phyloP scores from a whole-genome alignment of 2,888 invertebrate genomes.

The Hanleya hanleyi region DNA sequence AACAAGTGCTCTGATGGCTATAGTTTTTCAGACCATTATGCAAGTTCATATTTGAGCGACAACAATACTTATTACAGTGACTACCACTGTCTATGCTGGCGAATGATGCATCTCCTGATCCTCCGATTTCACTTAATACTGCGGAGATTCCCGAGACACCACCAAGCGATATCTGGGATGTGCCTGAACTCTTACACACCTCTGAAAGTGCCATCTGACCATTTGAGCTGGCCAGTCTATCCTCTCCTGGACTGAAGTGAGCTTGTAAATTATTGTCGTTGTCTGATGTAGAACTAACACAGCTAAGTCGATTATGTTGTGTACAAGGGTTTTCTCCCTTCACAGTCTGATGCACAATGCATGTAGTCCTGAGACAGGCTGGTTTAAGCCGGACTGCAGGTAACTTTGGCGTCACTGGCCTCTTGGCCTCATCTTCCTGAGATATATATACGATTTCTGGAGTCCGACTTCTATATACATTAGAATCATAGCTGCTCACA shows the following conservation, averaged over 20 bases:
- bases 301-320: background rate
- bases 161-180: background rate
- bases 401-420: background rate
- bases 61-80: background rate
- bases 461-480: constrained; percentile 36
- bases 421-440: background rate
- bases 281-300: background rate
- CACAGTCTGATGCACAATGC: background rate
- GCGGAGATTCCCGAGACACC: background rate
- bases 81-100: background rate
- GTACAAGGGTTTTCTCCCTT: background rate
- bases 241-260: background rate
- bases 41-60: too few relatives aligned
- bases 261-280: background rate
- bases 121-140: background rate
- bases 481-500: constrained; percentile 56
- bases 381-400: constrained; percentile 19
- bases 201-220: background rate
- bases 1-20: background rate
- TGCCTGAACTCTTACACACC: background rate
- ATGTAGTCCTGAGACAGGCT: constrained; percentile 7
- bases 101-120: background rate
- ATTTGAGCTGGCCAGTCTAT: background rate
- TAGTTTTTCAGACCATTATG: too few relatives aligned
- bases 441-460: constrained; percentile 16